Evolutionary conservation across 1,140 invertebrate species (phyloP), one percentile per base, ranked within the genome.

Genomic region (Zaprionus ornatus): DNA sequence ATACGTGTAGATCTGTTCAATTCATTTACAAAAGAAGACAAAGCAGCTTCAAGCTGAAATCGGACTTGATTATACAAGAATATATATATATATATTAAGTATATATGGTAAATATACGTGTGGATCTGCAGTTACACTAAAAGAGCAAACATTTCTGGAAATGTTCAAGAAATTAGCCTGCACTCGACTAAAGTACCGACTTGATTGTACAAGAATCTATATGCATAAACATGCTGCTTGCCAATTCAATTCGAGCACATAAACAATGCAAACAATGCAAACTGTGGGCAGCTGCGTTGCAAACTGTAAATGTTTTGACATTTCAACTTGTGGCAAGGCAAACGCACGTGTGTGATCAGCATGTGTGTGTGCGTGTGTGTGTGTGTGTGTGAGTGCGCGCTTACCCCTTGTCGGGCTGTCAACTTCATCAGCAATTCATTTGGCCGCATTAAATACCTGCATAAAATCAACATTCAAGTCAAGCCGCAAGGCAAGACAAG

Each of bases 381-480:
- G 42, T 45, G 19, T 56, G 52, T 48, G 65, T 50, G 40, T 67
- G 27, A 50, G 55, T 59, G 54, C 42, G 52, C 45, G 64, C 40
- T 66, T 29, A 54, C 62, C 32, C 9, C 64, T 56, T 55, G 63
- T 64, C 29, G 35, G 48, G 29, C 48, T 15, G 48, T 54, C 63
- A 64, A 35, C 54, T 64, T 25, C 27, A 71, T 54, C 61, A 64
- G 65, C 74, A 64, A 85, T 80, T 84, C 77, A 84, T 80, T 84
- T 84, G 77, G 69, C 60, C 67, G 82, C 76, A 54, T 64, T 56
- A 57, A 84, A 85, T 83, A 42, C 80, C 76, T 83, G 80, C 80
- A 83, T 83, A 80, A 79, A 80, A 83, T 85, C 80, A 84, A 66
- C 63, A 37, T 54, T 35, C 65, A 67, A 68, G 67, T 63, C 29